Evolutionary conservation across 2,113 vertebrate genomes (phyloP).

Genomic region (Poeciliopsis turrubarensis): DNA sequence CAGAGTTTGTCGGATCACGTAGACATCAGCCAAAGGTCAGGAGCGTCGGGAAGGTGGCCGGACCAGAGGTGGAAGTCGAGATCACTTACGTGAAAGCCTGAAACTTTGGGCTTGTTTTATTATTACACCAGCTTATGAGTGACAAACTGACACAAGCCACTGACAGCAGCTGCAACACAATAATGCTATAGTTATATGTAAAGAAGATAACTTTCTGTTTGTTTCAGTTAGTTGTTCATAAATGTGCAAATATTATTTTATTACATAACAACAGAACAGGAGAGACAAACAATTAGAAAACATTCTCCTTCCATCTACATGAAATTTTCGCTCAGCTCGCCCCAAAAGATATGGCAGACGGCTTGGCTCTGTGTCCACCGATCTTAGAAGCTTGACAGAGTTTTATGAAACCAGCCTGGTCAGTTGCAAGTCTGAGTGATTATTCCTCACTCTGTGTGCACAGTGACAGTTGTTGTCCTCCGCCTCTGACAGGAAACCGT

Average conservation of each 20-base stretch:
- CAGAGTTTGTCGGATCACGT: conserved; percentile 40
- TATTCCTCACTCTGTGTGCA: conserved; percentile 1
- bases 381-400: background rate
- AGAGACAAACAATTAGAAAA: background rate
- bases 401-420: conserved; percentile 9
- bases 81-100: conserved; percentile 8
- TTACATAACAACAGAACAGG: background rate
- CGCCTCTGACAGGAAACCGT: background rate
- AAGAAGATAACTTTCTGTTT: background rate
- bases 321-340: background rate
- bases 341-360: background rate
- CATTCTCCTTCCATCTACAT: background rate
- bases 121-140: background rate
- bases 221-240: background rate
- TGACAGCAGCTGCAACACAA: background rate
- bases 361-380: conserved; percentile 6
- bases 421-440: background rate
- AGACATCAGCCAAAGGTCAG: conserved; percentile 31
- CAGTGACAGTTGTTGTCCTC: background rate
- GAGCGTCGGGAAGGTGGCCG: conserved; percentile 1
- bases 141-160: background rate
- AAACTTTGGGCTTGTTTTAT: conserved; percentile 10
- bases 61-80: background rate
- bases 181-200: background rate
- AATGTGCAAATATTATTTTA: background rate